Percentiles rank a stretch among this genome's conserved stretches.
phyloP scores from a whole-genome alignment of 2,888 invertebrate genomes.

The Pammene fasciana region DNA sequence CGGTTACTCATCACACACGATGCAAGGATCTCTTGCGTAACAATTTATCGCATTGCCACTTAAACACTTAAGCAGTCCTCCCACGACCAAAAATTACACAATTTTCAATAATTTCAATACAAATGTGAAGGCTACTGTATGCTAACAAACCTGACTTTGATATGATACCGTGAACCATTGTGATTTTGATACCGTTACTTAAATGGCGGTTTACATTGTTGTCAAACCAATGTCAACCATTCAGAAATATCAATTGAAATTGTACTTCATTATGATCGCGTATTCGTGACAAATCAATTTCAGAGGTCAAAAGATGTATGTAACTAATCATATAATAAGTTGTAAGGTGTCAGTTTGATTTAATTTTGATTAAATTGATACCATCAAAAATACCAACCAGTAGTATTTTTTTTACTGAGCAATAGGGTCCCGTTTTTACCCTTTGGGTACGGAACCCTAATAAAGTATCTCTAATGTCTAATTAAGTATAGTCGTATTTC shows the following conservation, averaged over 20 bases:
- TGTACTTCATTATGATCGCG: slow-evolving; percentile 38
- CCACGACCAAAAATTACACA: slow-evolving; percentile 23
- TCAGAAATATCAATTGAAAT: slow-evolving; percentile 38
- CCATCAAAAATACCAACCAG: too few species aligned
- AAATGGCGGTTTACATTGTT: slow-evolving; percentile 45
- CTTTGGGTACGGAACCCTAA: too few species aligned
- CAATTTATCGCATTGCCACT: not conserved
- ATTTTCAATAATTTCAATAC: slow-evolving; percentile 38
- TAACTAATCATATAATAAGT: not conserved
- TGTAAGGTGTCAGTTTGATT: not conserved
- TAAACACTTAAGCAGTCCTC: slow-evolving; percentile 16
- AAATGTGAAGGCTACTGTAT: slow-evolving; percentile 53
- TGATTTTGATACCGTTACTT: slow-evolving; percentile 43
- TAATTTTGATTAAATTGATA: too few species aligned
- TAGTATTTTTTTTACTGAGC: too few species aligned
- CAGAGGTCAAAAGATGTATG: slow-evolving; percentile 8
- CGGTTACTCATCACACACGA: slow-evolving; percentile 18
- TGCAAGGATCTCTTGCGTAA: slow-evolving; percentile 34
- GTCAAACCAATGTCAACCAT: slow-evolving; percentile 50
- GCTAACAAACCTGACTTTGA: slow-evolving; percentile 65
- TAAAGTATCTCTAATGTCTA: too few species aligned
- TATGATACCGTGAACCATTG: slow-evolving; percentile 47
- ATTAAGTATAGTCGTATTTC: too few species aligned
- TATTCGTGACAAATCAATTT: slow-evolving; percentile 25
- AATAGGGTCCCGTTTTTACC: too few species aligned